phyloP scores from a whole-genome alignment of 2,888 invertebrate genomes.

The Heliconius ethilla region DNA sequence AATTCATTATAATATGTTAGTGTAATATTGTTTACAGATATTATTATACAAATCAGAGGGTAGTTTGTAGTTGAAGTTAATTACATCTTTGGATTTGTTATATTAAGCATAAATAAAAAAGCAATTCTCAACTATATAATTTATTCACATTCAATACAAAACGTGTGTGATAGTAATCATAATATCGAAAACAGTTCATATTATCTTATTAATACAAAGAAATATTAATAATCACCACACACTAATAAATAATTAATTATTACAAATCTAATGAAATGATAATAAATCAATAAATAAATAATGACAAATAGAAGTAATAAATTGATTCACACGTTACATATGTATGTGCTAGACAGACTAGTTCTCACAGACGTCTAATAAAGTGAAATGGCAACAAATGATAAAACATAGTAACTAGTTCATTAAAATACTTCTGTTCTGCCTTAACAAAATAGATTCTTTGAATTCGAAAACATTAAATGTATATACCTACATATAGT shows the following conservation, averaged over 20 bases:
- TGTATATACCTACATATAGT: slow-evolving; percentile 53
- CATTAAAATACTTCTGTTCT: slow-evolving; percentile 60
- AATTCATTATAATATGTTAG: too few relatives aligned
- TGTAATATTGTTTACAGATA: too few relatives aligned
- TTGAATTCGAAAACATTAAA: slow-evolving; percentile 44
- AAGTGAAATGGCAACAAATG: slow-evolving; percentile 56
- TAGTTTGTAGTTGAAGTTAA: background rate
- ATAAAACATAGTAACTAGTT: slow-evolving; percentile 49
- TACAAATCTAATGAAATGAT: slow-evolving; percentile 63
- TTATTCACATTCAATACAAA: slow-evolving; percentile 83
- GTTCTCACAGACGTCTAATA: slow-evolving; percentile 46
- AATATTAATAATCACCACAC: slow-evolving; percentile 79
- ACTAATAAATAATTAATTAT: slow-evolving; percentile 71
- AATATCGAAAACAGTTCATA: slow-evolving; percentile 66
- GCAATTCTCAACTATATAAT: slow-evolving; percentile 74
- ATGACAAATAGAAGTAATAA: slow-evolving; percentile 53
- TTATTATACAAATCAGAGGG: background rate
- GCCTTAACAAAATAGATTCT: slow-evolving; percentile 57
- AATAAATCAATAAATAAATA: slow-evolving; percentile 68
- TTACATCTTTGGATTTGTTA: background rate
- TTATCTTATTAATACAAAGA: slow-evolving; percentile 52
- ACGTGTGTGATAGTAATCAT: slow-evolving; percentile 75
- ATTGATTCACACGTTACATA: slow-evolving; percentile 49
- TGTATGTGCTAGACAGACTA: slow-evolving; percentile 53
- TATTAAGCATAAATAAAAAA: slow-evolving; percentile 47